Base-by-base conservation (phyloP, 2,113 vertebrate species). In the Agapornis roseicollis region DNA sequence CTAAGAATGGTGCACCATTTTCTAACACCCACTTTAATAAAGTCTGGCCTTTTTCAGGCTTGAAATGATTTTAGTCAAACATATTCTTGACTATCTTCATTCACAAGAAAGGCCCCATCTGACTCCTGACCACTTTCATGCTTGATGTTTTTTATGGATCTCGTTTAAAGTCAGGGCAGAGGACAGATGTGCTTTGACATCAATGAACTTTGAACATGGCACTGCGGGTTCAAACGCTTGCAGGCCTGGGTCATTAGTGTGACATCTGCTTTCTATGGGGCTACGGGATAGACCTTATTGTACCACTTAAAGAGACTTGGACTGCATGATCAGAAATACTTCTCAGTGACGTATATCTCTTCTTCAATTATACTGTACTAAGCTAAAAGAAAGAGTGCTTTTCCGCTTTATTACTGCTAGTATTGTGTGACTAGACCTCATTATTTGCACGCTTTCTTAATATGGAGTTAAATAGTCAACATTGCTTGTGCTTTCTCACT, bases 231-330 rank as follows among this genome's bases (percentile, higher is more conserved):
- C 84, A 61, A 82, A 25, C 0, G 1, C 83, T 47, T 4, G 6
- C 55, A 4, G 60, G 56, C 42, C 27, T 56, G 27, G 84, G 63
- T 90, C 69, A 24, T 29, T 68, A 4, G 76, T 0, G 9, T 70
- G 77, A 83, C 90, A 35, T 78, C 92, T 95, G 94, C 90, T 95
- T 85, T 68, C 85, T 52, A 42, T 2, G 55, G 79, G 72, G 68
- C 90, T 90, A 23, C 5, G 3, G 89, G 64, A n/a, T 0, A 42
- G 18, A 50, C 64, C 82, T 85, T 2, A 17, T 66, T 70, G 74
- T 11, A 3, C 49, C 60, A 3, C 6, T 95, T 25, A 44, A 31
- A 68, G 63, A 70, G 35, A 16, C 46, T 27, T 39, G 53, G 23
- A 2, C 20, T 31, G 33, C 17, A 1, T 17, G 46, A 12, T 35